Evolutionary conservation across 2,113 vertebrate genomes (phyloP), one percentile per base, ranked within the genome.

Genomic region (Hydrolagus affinis): DNA sequence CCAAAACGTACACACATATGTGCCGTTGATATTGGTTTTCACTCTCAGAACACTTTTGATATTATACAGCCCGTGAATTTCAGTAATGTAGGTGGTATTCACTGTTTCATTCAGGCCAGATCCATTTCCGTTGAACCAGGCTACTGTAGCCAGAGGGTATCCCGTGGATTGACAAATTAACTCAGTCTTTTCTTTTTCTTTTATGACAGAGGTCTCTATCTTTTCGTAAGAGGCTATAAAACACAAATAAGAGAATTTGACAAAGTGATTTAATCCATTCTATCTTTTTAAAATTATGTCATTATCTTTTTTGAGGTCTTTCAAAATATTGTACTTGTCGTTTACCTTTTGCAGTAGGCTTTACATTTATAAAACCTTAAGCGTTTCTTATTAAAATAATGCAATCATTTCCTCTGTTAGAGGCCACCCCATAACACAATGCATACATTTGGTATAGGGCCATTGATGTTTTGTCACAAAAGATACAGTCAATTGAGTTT

Each of bases 121-220:
- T 0, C 87, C 80, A 64, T 88, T 76, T 85, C 87, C 87, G 9
- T 92, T 90, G 57, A 86, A 88, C 96, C 96, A 98, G 68, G 86
- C 85, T 14, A 97, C 94, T 11, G 89, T 56, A 14, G 95, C 90
- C 71, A 87, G 11, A 0, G 97, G 97, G 62, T 94, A 94, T 15
- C 96, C 97, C 77, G 94, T 89, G 78, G 96, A 95, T 77, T 93
- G 90, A 88, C 96, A 98, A 0, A 85, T 93, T 4, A 98, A 85
- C 87, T 91, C 91, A 87, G 90, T 89, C 86, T 89, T 76, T 0
- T 86, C 89, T 86, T 62, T 91, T 77, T 87, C 70, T 15, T 68
- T 87, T 66, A 62, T 87, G 56, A 70, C 70, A 28, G 66, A 30
- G 60, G 78, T 83, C 62, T 66, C 89, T 88, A 94, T 92, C 72